Conservation (phyloP, 37 sponge, comb jelly and placozoan genomes). For the Petrosia ficiformis region DNA sequence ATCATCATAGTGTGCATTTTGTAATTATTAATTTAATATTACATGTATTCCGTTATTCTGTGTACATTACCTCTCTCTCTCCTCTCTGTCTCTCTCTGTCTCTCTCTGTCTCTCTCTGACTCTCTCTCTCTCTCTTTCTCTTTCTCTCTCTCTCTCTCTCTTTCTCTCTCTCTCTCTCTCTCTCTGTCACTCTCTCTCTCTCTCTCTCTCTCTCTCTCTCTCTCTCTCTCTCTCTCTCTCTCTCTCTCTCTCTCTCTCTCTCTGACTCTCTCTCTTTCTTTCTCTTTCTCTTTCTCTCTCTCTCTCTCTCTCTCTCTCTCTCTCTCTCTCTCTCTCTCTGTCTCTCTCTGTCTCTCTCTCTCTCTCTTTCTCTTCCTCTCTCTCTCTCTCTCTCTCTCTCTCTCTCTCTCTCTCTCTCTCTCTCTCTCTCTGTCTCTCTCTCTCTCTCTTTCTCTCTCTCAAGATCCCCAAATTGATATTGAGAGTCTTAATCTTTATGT, state of each 20-base stretch:
- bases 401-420: not conserved
- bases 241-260: not conserved
- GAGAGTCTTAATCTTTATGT: slow-evolving; percentile 27
- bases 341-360: not conserved
- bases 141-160: too few relatives aligned
- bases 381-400: not conserved
- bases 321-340: not conserved
- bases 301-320: not conserved
- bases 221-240: not conserved
- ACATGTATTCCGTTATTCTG: too few relatives aligned
- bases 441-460: not conserved
- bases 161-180: not conserved
- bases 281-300: not conserved
- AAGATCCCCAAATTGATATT: slow-evolving; percentile 64
- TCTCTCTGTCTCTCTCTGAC: too few relatives aligned
- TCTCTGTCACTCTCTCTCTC: not conserved
- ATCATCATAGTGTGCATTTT: too few relatives aligned
- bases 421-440: not conserved
- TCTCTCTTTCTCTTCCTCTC: not conserved
- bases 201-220: not conserved
- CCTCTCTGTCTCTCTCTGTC: too few relatives aligned
- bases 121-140: too few relatives aligned
- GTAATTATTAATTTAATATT: too few relatives aligned
- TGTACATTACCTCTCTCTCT: too few relatives aligned
- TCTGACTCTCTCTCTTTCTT: not conserved